Percentiles rank a stretch among this genome's conserved stretches.
phyloP scores from a whole-genome alignment of 2,797 vertebrate species.

The Coccyzus lansbergi region DNA sequence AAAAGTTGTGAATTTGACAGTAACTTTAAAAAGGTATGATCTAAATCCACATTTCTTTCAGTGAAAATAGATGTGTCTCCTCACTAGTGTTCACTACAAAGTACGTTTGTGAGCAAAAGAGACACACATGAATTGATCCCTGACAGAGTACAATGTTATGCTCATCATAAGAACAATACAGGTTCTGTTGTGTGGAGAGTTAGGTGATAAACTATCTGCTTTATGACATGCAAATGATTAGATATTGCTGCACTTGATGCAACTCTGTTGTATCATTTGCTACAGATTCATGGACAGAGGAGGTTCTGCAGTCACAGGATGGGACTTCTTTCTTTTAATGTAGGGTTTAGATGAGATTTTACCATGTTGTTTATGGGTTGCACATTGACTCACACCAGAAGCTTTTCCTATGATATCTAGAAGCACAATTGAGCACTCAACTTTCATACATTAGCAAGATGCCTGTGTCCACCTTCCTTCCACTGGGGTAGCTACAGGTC shows the following conservation, averaged over 20 bases:
- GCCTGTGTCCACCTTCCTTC: background rate
- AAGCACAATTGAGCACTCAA: background rate
- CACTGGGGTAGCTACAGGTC: background rate
- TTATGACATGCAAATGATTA: background rate
- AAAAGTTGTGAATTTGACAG: background rate
- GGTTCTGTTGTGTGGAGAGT: background rate
- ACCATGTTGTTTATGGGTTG: background rate
- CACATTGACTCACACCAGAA: background rate
- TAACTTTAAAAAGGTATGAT: background rate
- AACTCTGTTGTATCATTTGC: background rate
- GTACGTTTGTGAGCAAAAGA: background rate
- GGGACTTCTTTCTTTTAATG: background rate
- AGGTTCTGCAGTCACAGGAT: background rate
- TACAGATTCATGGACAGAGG: background rate
- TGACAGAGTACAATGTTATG: background rate
- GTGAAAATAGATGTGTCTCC: background rate
- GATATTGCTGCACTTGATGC: background rate
- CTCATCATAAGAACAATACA: background rate
- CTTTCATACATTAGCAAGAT: background rate
- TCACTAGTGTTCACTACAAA: background rate
- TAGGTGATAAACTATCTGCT: background rate
- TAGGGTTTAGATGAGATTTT: background rate
- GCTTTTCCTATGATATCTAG: background rate
- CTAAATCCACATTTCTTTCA: slow-evolving; percentile 8
- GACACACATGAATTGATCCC: background rate